Percentiles rank a stretch among this genome's conserved stretches.
These are phyloP conservation scores for Xiphydria camelus DNA, from an alignment of 2,888 invertebrate genomes.

Conservation along the genomic window DNA sequence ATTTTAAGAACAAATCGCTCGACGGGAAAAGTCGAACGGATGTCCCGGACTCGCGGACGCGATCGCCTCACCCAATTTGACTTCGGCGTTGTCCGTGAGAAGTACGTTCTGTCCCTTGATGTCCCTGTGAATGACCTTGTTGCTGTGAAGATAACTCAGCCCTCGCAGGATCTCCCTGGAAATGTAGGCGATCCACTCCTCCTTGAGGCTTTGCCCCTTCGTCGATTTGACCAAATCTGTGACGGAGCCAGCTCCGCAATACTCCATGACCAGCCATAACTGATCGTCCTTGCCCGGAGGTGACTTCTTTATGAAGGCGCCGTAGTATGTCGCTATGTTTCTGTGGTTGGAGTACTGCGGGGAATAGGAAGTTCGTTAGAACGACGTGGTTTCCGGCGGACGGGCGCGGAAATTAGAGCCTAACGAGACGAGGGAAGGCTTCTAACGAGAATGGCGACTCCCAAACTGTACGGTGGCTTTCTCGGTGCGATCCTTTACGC, in stretches of 20 bases:
- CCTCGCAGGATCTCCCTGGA: slow-evolving; percentile 95
- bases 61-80: slow-evolving; percentile 81
- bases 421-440: too few species aligned
- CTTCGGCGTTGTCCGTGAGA: slow-evolving; percentile 99
- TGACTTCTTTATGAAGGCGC: slow-evolving; percentile 99
- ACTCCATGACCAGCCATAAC: slow-evolving; percentile 99
- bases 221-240: slow-evolving; percentile 99
- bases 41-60: not conserved
- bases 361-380: too few species aligned
- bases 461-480: too few species aligned
- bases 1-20: too few species aligned
- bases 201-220: slow-evolving; percentile 96
- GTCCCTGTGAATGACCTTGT: slow-evolving; percentile 99
- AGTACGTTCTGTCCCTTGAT: slow-evolving; percentile 99
- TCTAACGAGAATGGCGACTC: too few species aligned
- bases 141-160: slow-evolving; percentile 95
- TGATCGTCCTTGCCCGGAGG: slow-evolving; percentile 99
- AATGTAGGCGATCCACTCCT: slow-evolving; percentile 99
- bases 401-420: too few species aligned
- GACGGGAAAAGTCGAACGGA: not conserved
- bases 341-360: slow-evolving; percentile 94
- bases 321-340: slow-evolving; percentile 99
- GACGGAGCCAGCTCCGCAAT: slow-evolving; percentile 97
- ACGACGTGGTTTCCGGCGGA: too few species aligned
- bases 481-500: too few species aligned